These are phyloP conservation scores for Bubo scandiacus DNA, from an alignment of 2,113 vertebrate genomes.

Conservation along the genomic window DNA sequence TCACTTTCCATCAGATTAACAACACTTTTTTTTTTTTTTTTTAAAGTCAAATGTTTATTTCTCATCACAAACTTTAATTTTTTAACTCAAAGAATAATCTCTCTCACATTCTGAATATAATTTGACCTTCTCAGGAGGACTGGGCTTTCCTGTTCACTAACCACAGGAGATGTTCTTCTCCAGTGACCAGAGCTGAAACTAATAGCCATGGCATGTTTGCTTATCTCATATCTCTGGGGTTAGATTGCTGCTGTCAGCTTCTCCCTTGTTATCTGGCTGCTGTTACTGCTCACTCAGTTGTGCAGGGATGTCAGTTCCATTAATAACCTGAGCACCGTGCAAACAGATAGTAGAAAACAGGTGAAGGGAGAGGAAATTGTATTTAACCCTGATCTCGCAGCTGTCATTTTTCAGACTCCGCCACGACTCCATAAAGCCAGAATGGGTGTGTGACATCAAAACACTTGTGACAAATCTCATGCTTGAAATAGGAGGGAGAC, in stretches of 20 bases:
- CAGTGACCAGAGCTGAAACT: conserved; percentile 57
- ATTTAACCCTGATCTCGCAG: conserved; percentile 67
- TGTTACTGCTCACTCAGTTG: conserved; percentile 74
- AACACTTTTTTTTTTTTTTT: background rate
- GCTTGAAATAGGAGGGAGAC: conserved; percentile 4
- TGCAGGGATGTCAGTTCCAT: conserved; percentile 77
- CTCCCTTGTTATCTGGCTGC: conserved; percentile 75
- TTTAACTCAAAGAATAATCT: background rate
- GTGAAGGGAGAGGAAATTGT: conserved; percentile 74
- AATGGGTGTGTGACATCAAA: conserved; percentile 41
- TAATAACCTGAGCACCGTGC: conserved; percentile 71
- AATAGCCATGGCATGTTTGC: conserved; percentile 61
- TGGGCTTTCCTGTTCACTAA: background rate
- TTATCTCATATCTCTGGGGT: conserved; percentile 70
- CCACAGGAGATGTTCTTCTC: conserved; percentile 8
- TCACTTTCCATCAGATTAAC: background rate
- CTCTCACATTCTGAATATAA: background rate
- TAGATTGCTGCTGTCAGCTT: conserved; percentile 68
- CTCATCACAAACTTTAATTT: background rate
- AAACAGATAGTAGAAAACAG: conserved; percentile 68
- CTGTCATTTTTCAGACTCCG: conserved; percentile 72
- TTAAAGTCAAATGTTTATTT: background rate
- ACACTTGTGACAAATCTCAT: conserved; percentile 51
- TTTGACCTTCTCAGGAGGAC: background rate
- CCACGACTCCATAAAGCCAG: background rate